Conservation (phyloP, 2,113 vertebrate genomes). For the Cathartes aura region DNA sequence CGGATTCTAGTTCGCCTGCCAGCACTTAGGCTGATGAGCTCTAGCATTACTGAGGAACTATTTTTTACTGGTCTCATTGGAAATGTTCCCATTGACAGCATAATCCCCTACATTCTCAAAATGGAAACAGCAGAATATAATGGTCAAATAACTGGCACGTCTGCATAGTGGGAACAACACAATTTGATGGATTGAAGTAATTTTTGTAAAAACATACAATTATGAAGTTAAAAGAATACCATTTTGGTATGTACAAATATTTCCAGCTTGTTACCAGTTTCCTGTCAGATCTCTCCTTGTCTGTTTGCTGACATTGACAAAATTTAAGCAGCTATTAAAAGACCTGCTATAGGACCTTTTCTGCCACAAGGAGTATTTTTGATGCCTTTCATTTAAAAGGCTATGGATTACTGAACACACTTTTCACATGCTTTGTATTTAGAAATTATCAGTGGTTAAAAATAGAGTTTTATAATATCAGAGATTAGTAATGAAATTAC, state of each 20-base stretch:
- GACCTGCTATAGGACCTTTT: conserved; percentile 60
- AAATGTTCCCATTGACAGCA: conserved; percentile 98
- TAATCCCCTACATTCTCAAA: conserved; percentile 99
- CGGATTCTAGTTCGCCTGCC: conserved; percentile 95
- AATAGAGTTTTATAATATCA: conserved; percentile 75
- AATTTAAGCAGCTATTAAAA: conserved; percentile 40
- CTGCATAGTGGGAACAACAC: conserved; percentile 70
- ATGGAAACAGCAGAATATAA: conserved; percentile 99
- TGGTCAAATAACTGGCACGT: conserved; percentile 88
- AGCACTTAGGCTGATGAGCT: conserved; percentile 95
- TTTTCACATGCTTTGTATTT: conserved; percentile 77
- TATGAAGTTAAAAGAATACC: neutral
- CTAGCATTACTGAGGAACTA: conserved; percentile 96
- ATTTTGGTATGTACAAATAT: conserved; percentile 57
- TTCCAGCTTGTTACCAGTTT: conserved; percentile 29
- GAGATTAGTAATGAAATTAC: conserved; percentile 75
- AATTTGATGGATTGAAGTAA: neutral
- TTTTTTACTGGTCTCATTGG: conserved; percentile 98
- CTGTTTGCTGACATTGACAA: conserved; percentile 33
- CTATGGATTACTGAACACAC: conserved; percentile 66
- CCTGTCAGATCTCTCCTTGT: conserved; percentile 27
- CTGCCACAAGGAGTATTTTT: conserved; percentile 67
- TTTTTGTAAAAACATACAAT: neutral
- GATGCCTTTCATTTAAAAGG: conserved; percentile 77
- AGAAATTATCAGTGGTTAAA: conserved; percentile 73